phyloP scores from a whole-genome alignment of 2,888 invertebrate genomes.

The Diaperis boleti region DNA sequence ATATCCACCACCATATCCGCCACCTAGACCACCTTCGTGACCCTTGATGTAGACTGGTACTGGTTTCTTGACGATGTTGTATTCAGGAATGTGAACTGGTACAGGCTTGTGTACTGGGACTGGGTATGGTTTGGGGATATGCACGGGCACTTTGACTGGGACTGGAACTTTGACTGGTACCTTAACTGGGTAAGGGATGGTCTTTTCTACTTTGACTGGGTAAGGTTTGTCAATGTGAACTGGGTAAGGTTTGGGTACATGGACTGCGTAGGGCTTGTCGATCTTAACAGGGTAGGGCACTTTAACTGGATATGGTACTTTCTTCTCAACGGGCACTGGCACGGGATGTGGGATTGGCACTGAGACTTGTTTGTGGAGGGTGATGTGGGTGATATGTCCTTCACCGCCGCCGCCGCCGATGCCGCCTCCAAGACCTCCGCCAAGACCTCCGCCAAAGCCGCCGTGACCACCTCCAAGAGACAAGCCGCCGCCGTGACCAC shows the following conservation, averaged over 20 bases:
- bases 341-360: slow-evolving; percentile 75
- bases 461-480: slow-evolving; percentile 36
- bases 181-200: slow-evolving; percentile 59
- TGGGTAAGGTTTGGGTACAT: slow-evolving; percentile 74
- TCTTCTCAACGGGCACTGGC: slow-evolving; percentile 71
- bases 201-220: slow-evolving; percentile 68
- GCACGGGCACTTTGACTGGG: slow-evolving; percentile 52
- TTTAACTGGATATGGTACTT: slow-evolving; percentile 72
- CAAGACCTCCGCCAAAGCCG: slow-evolving; percentile 40
- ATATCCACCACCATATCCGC: slow-evolving; percentile 31
- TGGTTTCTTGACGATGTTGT: slow-evolving; percentile 69
- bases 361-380: slow-evolving; percentile 74
- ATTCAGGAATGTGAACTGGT: slow-evolving; percentile 66
- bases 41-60: slow-evolving; percentile 64
- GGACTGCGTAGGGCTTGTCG: slow-evolving; percentile 74
- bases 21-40: slow-evolving; percentile 37
- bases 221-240: slow-evolving; percentile 69
- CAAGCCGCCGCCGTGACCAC: slow-evolving; percentile 58
- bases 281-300: slow-evolving; percentile 69
- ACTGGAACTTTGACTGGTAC: slow-evolving; percentile 64
- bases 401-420: slow-evolving; percentile 53
- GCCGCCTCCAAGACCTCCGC: slow-evolving; percentile 44
- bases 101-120: slow-evolving; percentile 66
- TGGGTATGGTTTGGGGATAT: slow-evolving; percentile 55
- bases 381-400: slow-evolving; percentile 69